Evolutionary conservation across 2,888 invertebrate genomes (phyloP).

Genomic region (Drosophila paranaensis): DNA sequence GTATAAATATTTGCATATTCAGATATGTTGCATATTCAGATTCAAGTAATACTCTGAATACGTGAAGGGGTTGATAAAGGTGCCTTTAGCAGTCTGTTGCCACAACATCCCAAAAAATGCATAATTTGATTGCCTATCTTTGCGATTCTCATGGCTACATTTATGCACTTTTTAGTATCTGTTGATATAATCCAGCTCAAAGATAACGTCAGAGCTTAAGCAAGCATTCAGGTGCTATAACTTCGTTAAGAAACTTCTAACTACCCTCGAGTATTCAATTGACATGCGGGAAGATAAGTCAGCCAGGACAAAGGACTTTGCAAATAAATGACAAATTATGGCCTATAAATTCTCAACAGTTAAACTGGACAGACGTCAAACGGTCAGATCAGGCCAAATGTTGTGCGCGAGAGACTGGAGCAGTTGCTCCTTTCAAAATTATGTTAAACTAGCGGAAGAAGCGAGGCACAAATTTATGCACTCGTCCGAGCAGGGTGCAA

Average conservation of each 20-base stretch:
- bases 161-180: not conserved
- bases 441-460: constrained; percentile 66
- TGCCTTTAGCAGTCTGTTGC: not conserved
- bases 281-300: not conserved
- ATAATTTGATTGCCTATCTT: not conserved
- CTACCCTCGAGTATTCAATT: constrained; percentile 3
- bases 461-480: constrained; percentile 57
- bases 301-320: constrained; percentile 26
- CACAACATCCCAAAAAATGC: not conserved
- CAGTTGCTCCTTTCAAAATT: constrained; percentile 59
- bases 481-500: constrained; percentile 33
- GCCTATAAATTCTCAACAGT: constrained; percentile 59
- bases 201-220: constrained; percentile 1
- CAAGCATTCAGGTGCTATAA: not conserved
- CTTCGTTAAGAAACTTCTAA: not conserved
- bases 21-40: not conserved
- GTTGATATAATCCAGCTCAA: not conserved
- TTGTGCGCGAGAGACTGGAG: constrained; percentile 51
- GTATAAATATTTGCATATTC: not conserved
- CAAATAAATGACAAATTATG: constrained; percentile 73
- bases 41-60: not conserved
- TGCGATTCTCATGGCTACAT: not conserved
- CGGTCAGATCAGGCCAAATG: constrained; percentile 56
- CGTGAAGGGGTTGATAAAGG: not conserved
- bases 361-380: constrained; percentile 54